Evolutionary conservation across 1,140 invertebrate genomes (phyloP), one percentile per base, ranked within the genome.

Genomic region (Drosophila ananassae): DNA sequence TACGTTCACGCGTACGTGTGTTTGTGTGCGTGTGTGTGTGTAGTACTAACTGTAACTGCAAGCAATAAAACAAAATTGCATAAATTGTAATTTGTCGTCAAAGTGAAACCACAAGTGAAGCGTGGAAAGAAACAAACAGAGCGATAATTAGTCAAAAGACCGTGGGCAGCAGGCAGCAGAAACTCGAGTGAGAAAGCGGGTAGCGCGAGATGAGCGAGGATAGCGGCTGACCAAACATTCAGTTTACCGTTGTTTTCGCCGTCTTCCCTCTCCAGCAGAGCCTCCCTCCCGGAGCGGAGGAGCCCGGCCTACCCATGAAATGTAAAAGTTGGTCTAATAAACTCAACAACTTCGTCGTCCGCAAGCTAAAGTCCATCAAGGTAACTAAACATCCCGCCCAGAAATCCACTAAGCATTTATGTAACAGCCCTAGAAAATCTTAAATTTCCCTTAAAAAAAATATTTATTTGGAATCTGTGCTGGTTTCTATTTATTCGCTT

Each of bases 291-390:
- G 28, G 21, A 32, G 55, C 62, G 59, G 54, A 39, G 61, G 59
- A 58, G 56, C 53, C 73, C 87, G 75, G 80, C 90, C 77, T 91
- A 87, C 87, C 64, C 76, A 91, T 91, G 90, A 91, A 91, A 91
- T 91, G 90, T 77, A 91, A 91, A 91, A 91, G 90, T 58, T 91
- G 90, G 90, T 91, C 87, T 21, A 91, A 91, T 79, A 91, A 91
- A 91, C 73, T 91, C 73, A 91, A 91, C 90, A 90, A 91, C 57
- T 91, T 89, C 79, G 90, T 91, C 90, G 90, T 80, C 63, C 87
- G 90, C 67, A 77, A 72, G 77, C 48, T 91, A 22, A 91, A 91
- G 64, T 91, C 73, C 25, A 90, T 91, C 47, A 91, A 91, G 90
- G 90, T 91, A 91, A 91, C 72, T 90, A 77, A 73, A 32, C 17